These are phyloP conservation scores for Coendou prehensilis DNA, from an alignment of 2,797 vertebrate genomes.

Conservation along the genomic window DNA sequence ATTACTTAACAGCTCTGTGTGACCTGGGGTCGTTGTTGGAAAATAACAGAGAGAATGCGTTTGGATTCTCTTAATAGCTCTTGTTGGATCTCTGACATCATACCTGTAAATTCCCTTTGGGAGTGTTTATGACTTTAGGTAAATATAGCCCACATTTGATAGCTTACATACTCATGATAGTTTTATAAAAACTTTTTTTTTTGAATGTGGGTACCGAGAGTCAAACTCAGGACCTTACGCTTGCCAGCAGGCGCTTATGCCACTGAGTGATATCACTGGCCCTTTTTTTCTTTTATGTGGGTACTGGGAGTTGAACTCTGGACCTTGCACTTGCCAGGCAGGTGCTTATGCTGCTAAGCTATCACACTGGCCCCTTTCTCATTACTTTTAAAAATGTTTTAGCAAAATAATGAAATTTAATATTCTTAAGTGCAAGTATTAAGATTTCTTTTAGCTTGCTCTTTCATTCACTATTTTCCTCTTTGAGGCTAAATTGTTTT, in stretches of 20 bases:
- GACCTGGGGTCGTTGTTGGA: not conserved
- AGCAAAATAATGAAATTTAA: conserved; percentile 13
- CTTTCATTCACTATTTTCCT: not conserved
- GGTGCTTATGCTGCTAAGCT: too few species aligned
- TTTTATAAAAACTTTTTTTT: not conserved
- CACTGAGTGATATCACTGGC: too few species aligned
- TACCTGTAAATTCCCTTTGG: not conserved
- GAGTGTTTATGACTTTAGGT: not conserved
- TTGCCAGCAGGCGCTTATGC: too few species aligned
- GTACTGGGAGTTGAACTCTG: too few species aligned
- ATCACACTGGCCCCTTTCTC: not conserved
- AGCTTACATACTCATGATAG: not conserved
- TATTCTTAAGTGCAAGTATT: not conserved
- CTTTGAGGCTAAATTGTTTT: not conserved
- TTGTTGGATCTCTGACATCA: not conserved
- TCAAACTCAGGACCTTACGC: too few species aligned
- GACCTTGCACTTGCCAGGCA: too few species aligned
- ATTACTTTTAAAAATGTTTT: conserved; percentile 3
- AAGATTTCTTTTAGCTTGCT: conserved; percentile 27
- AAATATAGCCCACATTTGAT: not conserved
- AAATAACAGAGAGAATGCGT: not conserved
- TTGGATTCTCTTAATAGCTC: not conserved
- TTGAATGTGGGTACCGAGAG: too few species aligned
- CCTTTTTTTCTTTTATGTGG: too few species aligned
- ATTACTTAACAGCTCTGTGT: not conserved